phyloP scores from a whole-genome alignment of 2,888 invertebrate species.

The Tetranychus piercei region DNA sequence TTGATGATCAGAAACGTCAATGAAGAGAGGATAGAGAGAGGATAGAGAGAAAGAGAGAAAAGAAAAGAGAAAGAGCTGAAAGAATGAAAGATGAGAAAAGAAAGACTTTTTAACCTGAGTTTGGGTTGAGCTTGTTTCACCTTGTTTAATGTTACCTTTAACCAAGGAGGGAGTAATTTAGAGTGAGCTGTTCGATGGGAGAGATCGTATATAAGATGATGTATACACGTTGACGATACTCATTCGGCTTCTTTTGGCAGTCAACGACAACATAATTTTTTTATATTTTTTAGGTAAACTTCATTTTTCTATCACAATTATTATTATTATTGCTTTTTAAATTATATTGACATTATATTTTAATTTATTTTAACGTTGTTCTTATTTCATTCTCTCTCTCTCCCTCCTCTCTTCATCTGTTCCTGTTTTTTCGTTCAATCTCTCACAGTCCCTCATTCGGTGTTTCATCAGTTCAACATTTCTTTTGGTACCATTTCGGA shows the following conservation, averaged over 20 bases:
- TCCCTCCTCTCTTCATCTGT: not conserved
- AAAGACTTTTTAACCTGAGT: not conserved
- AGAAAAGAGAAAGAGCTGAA: constrained; percentile 4
- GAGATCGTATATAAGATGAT: not conserved
- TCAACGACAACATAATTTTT: not conserved
- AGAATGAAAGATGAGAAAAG: not conserved
- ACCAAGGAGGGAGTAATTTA: not conserved
- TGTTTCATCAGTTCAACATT: not conserved
- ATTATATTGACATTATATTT: not conserved
- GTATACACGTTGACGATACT: not conserved
- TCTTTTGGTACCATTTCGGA: not conserved
- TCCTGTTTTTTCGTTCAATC: not conserved
- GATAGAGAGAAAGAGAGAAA: not conserved
- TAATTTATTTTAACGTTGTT: not conserved
- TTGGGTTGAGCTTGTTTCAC: not conserved
- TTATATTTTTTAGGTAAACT: not conserved
- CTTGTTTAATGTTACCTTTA: not conserved
- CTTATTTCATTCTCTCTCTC: not conserved
- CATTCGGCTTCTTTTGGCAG: not conserved
- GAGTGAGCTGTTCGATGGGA: not conserved
- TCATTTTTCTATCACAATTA: not conserved
- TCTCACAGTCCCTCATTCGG: not conserved
- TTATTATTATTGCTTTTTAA: constrained; percentile 2
- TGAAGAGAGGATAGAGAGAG: not conserved
- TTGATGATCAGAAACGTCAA: not conserved